Conservation (phyloP, 2,113 vertebrate species). For the Vimba vimba region DNA sequence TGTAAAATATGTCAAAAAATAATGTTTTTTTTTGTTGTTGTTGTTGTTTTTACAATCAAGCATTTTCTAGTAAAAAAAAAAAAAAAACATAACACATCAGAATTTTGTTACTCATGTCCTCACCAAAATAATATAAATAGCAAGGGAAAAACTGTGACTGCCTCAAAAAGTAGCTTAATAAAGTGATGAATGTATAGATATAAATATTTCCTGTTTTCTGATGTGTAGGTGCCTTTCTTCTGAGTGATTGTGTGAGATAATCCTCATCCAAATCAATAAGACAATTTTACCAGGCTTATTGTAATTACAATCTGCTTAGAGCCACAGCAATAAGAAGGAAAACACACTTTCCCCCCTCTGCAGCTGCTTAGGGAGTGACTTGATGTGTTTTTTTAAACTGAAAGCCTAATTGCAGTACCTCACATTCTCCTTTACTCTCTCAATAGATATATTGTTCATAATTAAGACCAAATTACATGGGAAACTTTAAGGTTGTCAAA, state of each 20-base stretch:
- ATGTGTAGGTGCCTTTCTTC: not conserved
- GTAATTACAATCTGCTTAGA: not conserved
- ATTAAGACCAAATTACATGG: not conserved
- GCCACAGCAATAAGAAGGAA: not conserved
- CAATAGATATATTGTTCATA: not conserved
- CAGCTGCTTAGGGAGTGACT: not conserved
- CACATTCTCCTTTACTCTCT: not conserved
- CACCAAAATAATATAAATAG: too few relatives aligned
- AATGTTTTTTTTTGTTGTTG: too few relatives aligned
- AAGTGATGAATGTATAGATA: not conserved
- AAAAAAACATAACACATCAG: too few relatives aligned
- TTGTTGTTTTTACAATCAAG: too few relatives aligned
- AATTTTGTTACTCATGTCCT: too few relatives aligned
- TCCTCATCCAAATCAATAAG: not conserved
- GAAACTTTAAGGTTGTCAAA: conserved; percentile 6
- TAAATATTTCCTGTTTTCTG: not conserved
- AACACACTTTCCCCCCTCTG: not conserved
- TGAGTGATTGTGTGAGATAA: not conserved
- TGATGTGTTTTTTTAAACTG: not conserved
- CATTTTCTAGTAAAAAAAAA: too few relatives aligned
- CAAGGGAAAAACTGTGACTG: not conserved
- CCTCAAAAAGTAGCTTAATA: not conserved
- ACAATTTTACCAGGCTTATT: not conserved
- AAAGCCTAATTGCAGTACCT: not conserved
- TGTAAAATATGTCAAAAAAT: too few relatives aligned